Evolutionary conservation across 2,113 vertebrate genomes (phyloP), one percentile per base, ranked within the genome.

Genomic region (Seriola quinqueradiata): DNA sequence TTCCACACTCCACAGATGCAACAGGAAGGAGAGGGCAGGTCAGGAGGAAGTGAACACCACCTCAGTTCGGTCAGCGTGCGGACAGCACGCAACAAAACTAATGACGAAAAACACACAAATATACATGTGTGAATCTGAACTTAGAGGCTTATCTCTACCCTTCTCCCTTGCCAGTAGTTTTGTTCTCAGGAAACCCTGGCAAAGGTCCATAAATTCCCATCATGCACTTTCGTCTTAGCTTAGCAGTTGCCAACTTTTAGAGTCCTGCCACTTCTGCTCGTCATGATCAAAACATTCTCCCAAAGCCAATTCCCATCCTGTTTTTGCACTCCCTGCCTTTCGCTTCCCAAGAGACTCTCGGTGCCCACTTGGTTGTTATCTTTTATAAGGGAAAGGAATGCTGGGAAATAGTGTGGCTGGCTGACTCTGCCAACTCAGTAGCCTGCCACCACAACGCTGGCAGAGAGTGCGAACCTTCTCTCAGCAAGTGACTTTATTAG

Each of bases 241-340:
- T 61, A 25, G 69, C 46, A 36, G 52, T 55, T 70, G 86, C 80
- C 68, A 87, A 77, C 66, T 16, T 76, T 83, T 28, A 67, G 72
- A 69, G 46, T 52, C 63, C 77, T 8, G 28, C 21, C 4, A 0
- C 60, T 81, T 80, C 48, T 83, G 64, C 70, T 78, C 4, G 5
- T 61, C 72, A 58, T 66, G 80, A 79, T 74, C 85, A 88, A 86
- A 89, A 87, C 81, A 76, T 42, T 70, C 71, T 87, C 85, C 86
- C 70, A 65, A 79, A 78, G 90, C 75, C 79, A 68, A 68, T 92
- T 92, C 90, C 87, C 92, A 93, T 92, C 90, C 85, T 92, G 87
- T 91, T 93, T 92, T 84, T 91, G 60, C 87, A 85, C 83, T 75
- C 63, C 63, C 19, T 59, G 59, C 70, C 76, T 68, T 74, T 78